Percentiles rank a stretch among this genome's conserved stretches.
Conservation (phyloP, 1,140 invertebrate species). For the Harpegnathos saltator region DNA sequence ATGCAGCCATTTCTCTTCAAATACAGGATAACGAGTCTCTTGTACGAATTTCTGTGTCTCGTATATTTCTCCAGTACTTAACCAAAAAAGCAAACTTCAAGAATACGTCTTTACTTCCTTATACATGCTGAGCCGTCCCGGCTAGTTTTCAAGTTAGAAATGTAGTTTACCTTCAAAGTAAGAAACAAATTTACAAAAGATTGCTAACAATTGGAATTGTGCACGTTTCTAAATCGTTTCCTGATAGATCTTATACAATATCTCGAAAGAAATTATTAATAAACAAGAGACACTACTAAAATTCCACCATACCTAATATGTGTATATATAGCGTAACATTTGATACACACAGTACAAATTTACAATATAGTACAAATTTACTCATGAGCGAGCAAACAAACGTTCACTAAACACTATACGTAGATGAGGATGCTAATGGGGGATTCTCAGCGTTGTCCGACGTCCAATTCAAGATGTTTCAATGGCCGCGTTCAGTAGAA, state of each 20-base stretch:
- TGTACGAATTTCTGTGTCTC: not conserved
- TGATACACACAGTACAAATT: not conserved
- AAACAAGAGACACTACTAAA: conserved; percentile 26
- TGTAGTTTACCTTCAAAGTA: not conserved
- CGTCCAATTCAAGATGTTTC: no score
- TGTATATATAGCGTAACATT: not conserved
- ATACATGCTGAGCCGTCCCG: not conserved
- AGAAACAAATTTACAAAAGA: not conserved
- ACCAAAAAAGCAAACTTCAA: not conserved
- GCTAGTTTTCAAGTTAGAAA: not conserved
- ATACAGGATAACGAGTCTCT: no score
- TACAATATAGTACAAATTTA: not conserved
- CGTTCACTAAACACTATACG: not conserved
- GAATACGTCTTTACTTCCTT: not conserved
- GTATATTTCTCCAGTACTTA: not conserved
- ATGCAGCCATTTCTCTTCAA: conserved; percentile 40
- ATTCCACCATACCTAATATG: not conserved
- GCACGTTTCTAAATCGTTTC: conserved; percentile 6
- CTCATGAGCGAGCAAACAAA: not conserved
- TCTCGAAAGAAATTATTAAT: conserved; percentile 43
- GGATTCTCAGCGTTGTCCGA: no score
- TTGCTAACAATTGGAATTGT: not conserved
- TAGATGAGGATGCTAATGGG: not conserved
- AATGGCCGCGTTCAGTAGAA: no score
- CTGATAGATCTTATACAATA: not conserved